Base-by-base conservation (phyloP, 1,140 invertebrate species). In the Phortica variegata region DNA sequence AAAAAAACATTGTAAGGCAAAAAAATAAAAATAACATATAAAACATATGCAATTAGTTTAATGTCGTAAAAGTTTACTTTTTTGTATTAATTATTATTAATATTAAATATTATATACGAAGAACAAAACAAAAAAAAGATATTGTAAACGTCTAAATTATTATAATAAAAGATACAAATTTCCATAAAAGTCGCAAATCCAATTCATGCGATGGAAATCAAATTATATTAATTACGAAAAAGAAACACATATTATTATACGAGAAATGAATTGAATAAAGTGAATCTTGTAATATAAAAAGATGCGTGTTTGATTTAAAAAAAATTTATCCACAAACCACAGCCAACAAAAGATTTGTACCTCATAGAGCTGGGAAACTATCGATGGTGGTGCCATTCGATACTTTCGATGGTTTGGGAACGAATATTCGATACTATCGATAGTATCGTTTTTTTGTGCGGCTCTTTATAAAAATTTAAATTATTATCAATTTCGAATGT, bases 31-130 rank as follows among this genome's bases (percentile, higher is more conserved):
- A 56, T 65, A 66, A 61, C 59, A 65, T 36, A 46, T 34, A 54
- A 34, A 45, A 54, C 55, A 65, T 65, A 70, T 70, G 65, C 60
- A 57, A 53, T 56, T 73, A 73, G 69, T 73, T 72, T 73, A 73
- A 72, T 73, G 69, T 73, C 69, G 69, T 72, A 58, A 65, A 65
- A 51, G 65, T 72, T 72, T 72, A 72, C 68, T 72, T 72, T 49
- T 72, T 68, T 72, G 69, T 72, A 72, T 65, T 60, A 72, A 65
- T 71, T 72, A 71, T 72, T 72, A 71, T 72, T 71, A 63, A 69
- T 62, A 69, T 61, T 65, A 52, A 63, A 58, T 58, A 62, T 62
- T 62, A 55, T 46, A 54, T 26, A 33, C 46, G 42, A 58, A 60
- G 60, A 56, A 52, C 37, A 44, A 31, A 42, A 31, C 15, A 42